These are phyloP conservation scores for Ephialtes manifestator DNA, from an alignment of 2,888 invertebrate species.

Conservation along the genomic window DNA sequence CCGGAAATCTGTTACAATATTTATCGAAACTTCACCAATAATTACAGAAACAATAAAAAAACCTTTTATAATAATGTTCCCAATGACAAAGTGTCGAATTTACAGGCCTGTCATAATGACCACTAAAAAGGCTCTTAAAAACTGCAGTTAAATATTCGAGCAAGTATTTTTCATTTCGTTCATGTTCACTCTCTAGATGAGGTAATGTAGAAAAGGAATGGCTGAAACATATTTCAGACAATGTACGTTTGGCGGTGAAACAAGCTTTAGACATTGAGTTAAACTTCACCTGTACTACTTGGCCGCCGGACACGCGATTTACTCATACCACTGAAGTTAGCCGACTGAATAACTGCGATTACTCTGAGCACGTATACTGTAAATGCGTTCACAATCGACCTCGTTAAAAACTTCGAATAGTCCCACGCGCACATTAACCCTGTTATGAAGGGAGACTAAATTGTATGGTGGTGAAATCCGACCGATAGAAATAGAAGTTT, in stretches of 20 bases:
- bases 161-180: too few relatives aligned
- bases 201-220: background rate
- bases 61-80: background rate
- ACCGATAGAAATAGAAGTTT: constrained; percentile 13
- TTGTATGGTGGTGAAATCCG: constrained; percentile 4
- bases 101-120: background rate
- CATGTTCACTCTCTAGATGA: too few relatives aligned
- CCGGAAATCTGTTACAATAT: too few relatives aligned
- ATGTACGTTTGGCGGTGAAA: background rate
- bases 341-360: constrained; percentile 40
- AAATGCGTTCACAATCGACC: constrained; percentile 46
- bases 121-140: background rate
- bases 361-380: constrained; percentile 32
- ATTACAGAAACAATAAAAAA: background rate
- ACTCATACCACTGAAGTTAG: constrained; percentile 3
- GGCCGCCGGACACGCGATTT: constrained; percentile 27
- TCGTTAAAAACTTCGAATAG: constrained; percentile 53
- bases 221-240: background rate
- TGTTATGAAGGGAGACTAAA: constrained; percentile 39
- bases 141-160: too few relatives aligned
- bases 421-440: constrained; percentile 19
- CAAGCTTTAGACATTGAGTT: constrained; percentile 9
- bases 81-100: background rate
- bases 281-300: constrained; percentile 2
- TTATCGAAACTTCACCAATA: background rate